A percentile compares a stretch with the other conserved stretches of the same genome.
Conservation (phyloP, 2,888 invertebrate genomes). For the Eupithecia dodoneata region DNA sequence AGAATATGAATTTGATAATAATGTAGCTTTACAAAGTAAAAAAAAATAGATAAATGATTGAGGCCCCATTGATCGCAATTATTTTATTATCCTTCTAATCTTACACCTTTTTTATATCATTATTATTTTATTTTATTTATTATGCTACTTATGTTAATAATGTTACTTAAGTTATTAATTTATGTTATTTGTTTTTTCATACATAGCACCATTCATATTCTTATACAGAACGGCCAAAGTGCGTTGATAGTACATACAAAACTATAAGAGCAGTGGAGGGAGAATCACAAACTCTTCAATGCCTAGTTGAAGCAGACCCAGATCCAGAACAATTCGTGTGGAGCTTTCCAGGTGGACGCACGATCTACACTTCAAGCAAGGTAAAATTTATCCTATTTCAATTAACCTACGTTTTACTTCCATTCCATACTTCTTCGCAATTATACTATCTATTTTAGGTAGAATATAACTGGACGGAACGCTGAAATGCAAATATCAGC, state of each 20-base stretch:
- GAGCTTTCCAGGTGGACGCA: slow-evolving; percentile 68
- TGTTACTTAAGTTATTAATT: too few relatives aligned
- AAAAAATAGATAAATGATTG: background rate
- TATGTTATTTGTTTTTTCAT: background rate
- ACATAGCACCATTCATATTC: background rate
- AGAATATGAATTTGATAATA: background rate
- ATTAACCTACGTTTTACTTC: background rate
- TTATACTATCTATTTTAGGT: background rate
- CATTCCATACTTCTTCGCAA: background rate
- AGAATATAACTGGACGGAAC: too few relatives aligned
- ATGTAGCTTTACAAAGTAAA: background rate
- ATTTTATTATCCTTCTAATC: background rate
- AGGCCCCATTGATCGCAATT: background rate
- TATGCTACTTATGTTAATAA: too few relatives aligned
- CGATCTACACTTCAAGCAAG: slow-evolving; percentile 65
- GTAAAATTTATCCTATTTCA: slow-evolving; percentile 15
- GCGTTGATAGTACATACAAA: slow-evolving; percentile 55
- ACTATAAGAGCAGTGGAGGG: slow-evolving; percentile 56
- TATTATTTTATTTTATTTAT: background rate
- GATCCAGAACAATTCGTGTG: slow-evolving; percentile 70
- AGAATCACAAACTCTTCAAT: slow-evolving; percentile 62
- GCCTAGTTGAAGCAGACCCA: slow-evolving; percentile 66
- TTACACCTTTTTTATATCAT: background rate
- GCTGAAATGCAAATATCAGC: too few relatives aligned
- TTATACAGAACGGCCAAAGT: slow-evolving; percentile 62